A percentile compares a stretch with the other conserved stretches of the same genome.
Evolutionary conservation across 2,797 vertebrate genomes (phyloP).

Genomic region (Myripristis jacobus): DNA sequence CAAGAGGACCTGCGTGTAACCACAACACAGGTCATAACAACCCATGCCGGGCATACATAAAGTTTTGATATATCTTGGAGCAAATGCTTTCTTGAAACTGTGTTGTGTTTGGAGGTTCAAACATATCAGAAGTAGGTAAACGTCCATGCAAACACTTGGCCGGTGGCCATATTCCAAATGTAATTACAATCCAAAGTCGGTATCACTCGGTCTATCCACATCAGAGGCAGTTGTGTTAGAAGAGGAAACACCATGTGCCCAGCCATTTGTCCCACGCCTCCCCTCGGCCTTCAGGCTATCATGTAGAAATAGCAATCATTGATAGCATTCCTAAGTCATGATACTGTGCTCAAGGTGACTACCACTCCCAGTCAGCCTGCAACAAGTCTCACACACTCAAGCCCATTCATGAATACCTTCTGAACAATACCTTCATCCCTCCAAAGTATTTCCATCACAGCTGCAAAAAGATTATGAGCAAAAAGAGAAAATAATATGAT

Average conservation of each 20-base stretch:
- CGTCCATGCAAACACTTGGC: background rate
- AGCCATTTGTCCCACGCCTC: conserved; percentile 30
- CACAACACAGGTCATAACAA: conserved; percentile 4
- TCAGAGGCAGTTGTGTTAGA: conserved; percentile 41
- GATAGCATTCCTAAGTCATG: conserved; percentile 68
- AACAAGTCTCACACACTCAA: conserved; percentile 50
- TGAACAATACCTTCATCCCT: background rate
- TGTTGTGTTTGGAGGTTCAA: conserved; percentile 38
- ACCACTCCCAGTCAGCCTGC: conserved; percentile 50
- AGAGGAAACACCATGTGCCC: conserved; percentile 53
- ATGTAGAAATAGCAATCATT: conserved; percentile 66
- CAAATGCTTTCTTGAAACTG: background rate
- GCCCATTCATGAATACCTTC: conserved; percentile 50
- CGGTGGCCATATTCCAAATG: conserved; percentile 25
- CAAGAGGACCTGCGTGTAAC: conserved; percentile 19
- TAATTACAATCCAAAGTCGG: conserved; percentile 47
- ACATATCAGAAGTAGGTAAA: conserved; percentile 15
- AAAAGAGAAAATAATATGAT: background rate
- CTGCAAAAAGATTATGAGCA: conserved; percentile 20
- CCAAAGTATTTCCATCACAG: conserved; percentile 6
- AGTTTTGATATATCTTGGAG: conserved; percentile 12
- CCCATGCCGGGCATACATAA: background rate
- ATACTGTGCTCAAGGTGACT: conserved; percentile 62
- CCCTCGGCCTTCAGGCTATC: conserved; percentile 54
- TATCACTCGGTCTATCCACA: conserved; percentile 11